Conservation (phyloP, 2,888 invertebrate species). For the Seira musarum region DNA sequence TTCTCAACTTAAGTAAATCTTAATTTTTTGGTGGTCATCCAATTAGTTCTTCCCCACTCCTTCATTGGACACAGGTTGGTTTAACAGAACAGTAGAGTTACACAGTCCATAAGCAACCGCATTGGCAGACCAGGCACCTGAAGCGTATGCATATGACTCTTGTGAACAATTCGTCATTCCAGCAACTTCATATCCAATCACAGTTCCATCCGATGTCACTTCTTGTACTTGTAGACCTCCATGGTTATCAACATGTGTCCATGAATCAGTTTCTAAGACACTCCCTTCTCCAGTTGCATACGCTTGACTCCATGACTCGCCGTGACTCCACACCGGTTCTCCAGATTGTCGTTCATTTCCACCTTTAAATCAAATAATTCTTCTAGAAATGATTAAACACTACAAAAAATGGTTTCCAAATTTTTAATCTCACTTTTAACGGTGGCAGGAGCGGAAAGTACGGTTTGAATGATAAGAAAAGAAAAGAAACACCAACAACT, state of each 20-base stretch:
- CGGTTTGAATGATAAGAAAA: too few species aligned
- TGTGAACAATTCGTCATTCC: slow-evolving; percentile 48
- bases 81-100: slow-evolving; percentile 46
- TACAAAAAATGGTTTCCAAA: too few species aligned
- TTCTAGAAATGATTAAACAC: too few species aligned
- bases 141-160: slow-evolving; percentile 32
- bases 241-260: slow-evolving; percentile 43
- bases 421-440: too few species aligned
- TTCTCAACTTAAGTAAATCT: too few species aligned
- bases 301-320: slow-evolving; percentile 31
- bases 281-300: slow-evolving; percentile 21
- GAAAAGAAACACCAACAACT: too few species aligned
- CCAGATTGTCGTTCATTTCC: not conserved
- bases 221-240: slow-evolving; percentile 42
- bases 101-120: slow-evolving; percentile 40
- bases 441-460: too few species aligned
- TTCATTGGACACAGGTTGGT: slow-evolving; percentile 44
- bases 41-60: slow-evolving; percentile 20
- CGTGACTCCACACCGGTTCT: slow-evolving; percentile 47
- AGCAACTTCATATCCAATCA: slow-evolving; percentile 24
- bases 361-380: slow-evolving; percentile 6
- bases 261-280: slow-evolving; percentile 38
- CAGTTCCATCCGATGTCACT: slow-evolving; percentile 37
- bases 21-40: too few species aligned
- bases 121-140: slow-evolving; percentile 24